Evolutionary conservation across 2,888 invertebrate species (phyloP), one percentile per base, ranked within the genome.

Genomic region (Apantesis nais): DNA sequence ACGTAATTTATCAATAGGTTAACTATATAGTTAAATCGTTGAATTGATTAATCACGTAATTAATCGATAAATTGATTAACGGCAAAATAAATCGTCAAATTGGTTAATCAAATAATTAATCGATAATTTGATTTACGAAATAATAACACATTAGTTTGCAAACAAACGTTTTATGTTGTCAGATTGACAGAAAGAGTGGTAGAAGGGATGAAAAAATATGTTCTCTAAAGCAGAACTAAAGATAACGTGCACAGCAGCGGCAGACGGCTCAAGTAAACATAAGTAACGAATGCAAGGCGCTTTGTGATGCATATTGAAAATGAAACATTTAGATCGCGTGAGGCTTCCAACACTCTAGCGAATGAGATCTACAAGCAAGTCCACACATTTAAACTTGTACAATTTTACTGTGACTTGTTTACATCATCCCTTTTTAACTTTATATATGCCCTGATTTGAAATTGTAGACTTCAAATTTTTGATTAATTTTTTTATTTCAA

Each of bases 291-390:
- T 75, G 62, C 72, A 75, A 76, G 73, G 44, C 78, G 76, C 74
- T 71, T 78, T 79, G 78, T 83, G 83, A 78, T 83, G 74, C 74
- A 71, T 75, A 75, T 76, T 74, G 74, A 70, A 72, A 68, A 78
- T 66, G 58, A 73, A 67, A 66, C 11, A 9, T 66, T 22, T 68
- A 62, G 44, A 58, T 67, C 34, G 22, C 44, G 39, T 37, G 37
- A 63, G 7, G 63, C 34, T 68, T n/a, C 25, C 37, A 66, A 58
- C 25, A 39, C 39, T 37, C 8, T 44, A 41, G 31, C 37, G 55
- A 58, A 41, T 44, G 37, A 58, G 25, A 70, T 74, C 41, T 61
- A 34, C 19, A 37, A 37, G 60, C 66, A 22, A 41, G 48, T 66
- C 8, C 52, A 55, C 16, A n/a, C 58, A 19, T 44, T 48, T n/a